Base-by-base conservation (phyloP, 2,888 invertebrate species). In the Lordiphosa andalusiaca region DNA sequence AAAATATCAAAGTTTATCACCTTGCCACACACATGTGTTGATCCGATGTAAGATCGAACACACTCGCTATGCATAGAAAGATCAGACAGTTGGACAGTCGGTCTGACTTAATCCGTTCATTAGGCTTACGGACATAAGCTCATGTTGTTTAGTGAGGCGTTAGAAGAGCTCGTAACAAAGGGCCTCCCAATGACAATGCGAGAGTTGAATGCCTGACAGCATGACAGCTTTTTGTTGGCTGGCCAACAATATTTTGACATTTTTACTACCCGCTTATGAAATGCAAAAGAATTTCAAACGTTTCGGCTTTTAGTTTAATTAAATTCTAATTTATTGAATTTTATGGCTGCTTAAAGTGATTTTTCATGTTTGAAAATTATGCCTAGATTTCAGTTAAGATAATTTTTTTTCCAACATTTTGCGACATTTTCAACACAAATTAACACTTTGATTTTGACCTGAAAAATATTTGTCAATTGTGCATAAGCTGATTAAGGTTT, bases 1-100 rank as follows among this genome's bases (percentile, higher is more conserved):
- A 85, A 85, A 86, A 78, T 83, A 82, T 68, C 80, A 76, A 84
- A 85, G 80, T 85, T 85, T 85, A 85, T 85, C 77, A 70, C 76
- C 75, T 74, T 81, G 74, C 80, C 76, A 80, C 78, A 81, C 77
- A 68, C 25, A 46, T 37, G 53, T 52, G 62, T 54, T 63, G 62
- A 63, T 64, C 63, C 64, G 53, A 40, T 63, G 64, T 58, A 65
- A 62, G 64, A 64, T 53, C 63, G 56, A 25, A 38, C 33, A 51
- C 38, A 70, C 52, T 62, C 46, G 55, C 61, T 39, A 16, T 16
- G 41, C 30, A 36, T 25, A 25, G 30, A 30, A 33, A 40, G 33
- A 58, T 19, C 46, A 16, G 16, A 48, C 44, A 44, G 60, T 55
- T 50, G 35, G 33, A 50, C 67, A 65, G 73, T 71, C 67, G 71